These are phyloP conservation scores for Corythornis madagascariensis DNA, from an alignment of 2,113 vertebrate genomes.

Conservation along the genomic window DNA sequence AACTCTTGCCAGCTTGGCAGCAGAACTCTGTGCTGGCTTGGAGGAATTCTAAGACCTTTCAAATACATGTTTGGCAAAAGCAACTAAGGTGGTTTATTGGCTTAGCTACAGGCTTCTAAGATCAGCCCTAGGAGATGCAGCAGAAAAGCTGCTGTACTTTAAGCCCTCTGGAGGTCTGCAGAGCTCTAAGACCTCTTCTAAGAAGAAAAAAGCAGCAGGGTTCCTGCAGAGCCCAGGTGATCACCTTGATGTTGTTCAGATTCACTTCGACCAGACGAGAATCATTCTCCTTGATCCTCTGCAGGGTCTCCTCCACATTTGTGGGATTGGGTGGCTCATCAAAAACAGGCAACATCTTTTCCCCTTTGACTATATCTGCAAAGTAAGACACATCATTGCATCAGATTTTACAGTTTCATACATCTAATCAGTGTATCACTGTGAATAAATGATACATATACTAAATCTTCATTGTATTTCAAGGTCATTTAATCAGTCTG, in stretches of 20 bases:
- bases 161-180: background rate
- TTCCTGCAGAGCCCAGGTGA: background rate
- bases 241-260: conserved; percentile 97
- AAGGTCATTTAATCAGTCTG: background rate
- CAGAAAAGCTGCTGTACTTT: background rate
- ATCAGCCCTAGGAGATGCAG: background rate
- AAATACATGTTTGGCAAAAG: conserved; percentile 27
- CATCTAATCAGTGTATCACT: background rate
- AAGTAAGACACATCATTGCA: background rate
- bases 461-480: background rate
- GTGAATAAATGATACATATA: background rate
- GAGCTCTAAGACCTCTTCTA: background rate
- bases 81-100: background rate
- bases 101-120: conserved; percentile 20
- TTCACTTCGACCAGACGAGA: conserved; percentile 89
- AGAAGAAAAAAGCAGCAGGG: background rate
- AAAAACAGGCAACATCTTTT: conserved; percentile 91
- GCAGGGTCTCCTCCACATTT: conserved; percentile 93
- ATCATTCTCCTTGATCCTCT: conserved; percentile 91
- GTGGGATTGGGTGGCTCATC: conserved; percentile 98
- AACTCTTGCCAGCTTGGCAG: conserved; percentile 18
- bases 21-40: background rate
- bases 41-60: background rate
- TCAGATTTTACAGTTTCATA: too few species aligned
- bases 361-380: conserved; percentile 94